Conservation (phyloP, 2,797 vertebrate species). For the Myotis planiceps region DNA sequence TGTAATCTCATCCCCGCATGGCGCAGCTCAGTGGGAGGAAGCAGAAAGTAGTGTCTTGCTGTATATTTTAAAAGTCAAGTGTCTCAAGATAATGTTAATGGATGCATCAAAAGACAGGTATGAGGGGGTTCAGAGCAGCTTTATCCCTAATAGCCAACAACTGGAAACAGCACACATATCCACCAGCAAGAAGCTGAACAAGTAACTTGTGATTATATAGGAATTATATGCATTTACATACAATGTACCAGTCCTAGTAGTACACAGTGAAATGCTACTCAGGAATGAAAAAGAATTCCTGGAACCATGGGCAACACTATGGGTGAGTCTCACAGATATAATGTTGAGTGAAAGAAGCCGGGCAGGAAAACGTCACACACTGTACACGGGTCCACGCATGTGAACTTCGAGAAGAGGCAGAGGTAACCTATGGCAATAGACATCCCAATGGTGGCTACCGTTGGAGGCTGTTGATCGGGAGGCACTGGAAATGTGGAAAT, state of each 20-base stretch:
- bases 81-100: conserved; percentile 71
- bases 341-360: not conserved
- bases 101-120: conserved; percentile 28
- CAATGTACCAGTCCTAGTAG: not conserved
- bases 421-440: not conserved
- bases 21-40: conserved; percentile 1
- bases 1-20: conserved; percentile 13
- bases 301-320: not conserved
- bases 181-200: not conserved
- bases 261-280: not conserved
- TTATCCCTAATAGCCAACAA: not conserved
- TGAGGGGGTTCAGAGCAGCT: not conserved
- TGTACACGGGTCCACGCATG: not conserved
- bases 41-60: conserved; percentile 4
- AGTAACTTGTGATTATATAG: not conserved
- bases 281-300: not conserved
- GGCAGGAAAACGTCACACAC: not conserved
- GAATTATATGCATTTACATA: not conserved
- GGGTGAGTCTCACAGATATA: not conserved
- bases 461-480: not conserved
- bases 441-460: not conserved
- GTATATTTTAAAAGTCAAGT: conserved; percentile 71
- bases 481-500: not conserved
- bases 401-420: not conserved
- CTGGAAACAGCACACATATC: not conserved